Evolutionary conservation across 92 coral and sea anemone genomes (phyloP).

Genomic region (Palythoa caribaeorum): DNA sequence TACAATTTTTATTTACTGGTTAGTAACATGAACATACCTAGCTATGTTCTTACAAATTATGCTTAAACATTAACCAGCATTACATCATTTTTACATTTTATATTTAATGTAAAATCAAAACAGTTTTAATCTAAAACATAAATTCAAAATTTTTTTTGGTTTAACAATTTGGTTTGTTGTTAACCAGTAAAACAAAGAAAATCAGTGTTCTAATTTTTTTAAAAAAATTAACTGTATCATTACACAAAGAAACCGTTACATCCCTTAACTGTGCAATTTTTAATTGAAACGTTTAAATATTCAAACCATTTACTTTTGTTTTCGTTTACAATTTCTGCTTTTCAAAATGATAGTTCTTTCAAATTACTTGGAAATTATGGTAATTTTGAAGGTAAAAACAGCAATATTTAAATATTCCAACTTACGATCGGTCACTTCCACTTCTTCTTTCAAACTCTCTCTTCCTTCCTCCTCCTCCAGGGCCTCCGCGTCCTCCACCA

Average conservation of each 20-base stretch:
- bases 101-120: too few species aligned
- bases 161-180: background rate
- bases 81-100: too few species aligned
- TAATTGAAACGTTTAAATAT: too few species aligned
- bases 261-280: background rate
- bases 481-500: conserved; percentile 86
- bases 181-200: background rate
- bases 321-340: too few species aligned
- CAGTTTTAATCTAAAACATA: background rate
- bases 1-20: too few species aligned
- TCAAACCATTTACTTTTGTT: too few species aligned
- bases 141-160: background rate
- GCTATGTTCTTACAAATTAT: too few species aligned
- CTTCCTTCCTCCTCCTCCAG: conserved; percentile 83
- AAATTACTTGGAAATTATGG: too few species aligned
- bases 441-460: conserved; percentile 98
- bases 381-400: background rate
- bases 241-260: background rate
- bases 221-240: background rate
- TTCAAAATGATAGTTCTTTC: too few species aligned
- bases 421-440: conserved; percentile 98
- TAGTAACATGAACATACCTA: too few species aligned
- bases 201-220: background rate
- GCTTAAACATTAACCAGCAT: too few species aligned
- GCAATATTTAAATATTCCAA: background rate